These are phyloP conservation scores for Hepsetus odoe DNA, from an alignment of 2,113 vertebrate genomes.

Conservation along the genomic window DNA sequence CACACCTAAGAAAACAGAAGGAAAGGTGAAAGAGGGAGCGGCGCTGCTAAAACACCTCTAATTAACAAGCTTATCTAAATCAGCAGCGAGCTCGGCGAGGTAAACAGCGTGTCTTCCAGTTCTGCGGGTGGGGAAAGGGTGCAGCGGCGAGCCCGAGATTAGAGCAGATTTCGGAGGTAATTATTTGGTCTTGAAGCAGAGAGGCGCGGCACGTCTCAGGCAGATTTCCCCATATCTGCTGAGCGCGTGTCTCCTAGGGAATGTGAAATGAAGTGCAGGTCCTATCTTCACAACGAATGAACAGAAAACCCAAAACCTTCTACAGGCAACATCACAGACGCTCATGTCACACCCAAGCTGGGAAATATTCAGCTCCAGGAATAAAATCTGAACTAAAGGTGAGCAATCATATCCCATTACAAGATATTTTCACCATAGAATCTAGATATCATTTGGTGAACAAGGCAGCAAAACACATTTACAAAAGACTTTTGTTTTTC, in stretches of 20 bases:
- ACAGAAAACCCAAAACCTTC: constrained; percentile 25
- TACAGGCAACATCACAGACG: constrained; percentile 32
- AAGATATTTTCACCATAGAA: not conserved
- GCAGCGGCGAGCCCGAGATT: not conserved
- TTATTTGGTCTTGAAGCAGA: constrained; percentile 35
- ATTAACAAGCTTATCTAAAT: constrained; percentile 44
- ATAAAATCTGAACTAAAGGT: not conserved
- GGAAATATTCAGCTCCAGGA: not conserved
- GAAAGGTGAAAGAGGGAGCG: constrained; percentile 11
- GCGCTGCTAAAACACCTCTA: constrained; percentile 20
- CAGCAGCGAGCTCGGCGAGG: constrained; percentile 29
- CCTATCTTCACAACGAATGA: constrained; percentile 25
- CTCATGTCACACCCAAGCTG: constrained; percentile 1
- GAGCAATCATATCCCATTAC: not conserved
- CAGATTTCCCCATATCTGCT: constrained; percentile 27
- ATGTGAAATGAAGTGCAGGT: constrained; percentile 33
- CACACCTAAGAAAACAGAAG: constrained; percentile 19
- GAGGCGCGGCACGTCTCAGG: constrained; percentile 22
- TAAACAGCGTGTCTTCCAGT: constrained; percentile 40
- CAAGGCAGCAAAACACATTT: not conserved
- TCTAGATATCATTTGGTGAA: not conserved
- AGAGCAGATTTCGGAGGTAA: constrained; percentile 38
- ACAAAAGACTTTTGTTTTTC: no score
- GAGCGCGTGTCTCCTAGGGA: constrained; percentile 29
- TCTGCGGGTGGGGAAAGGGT: constrained; percentile 11